Percentiles rank a stretch among this genome's conserved stretches.
Conservation (phyloP, 2,113 vertebrate species). For the Seriola rivoliana region DNA sequence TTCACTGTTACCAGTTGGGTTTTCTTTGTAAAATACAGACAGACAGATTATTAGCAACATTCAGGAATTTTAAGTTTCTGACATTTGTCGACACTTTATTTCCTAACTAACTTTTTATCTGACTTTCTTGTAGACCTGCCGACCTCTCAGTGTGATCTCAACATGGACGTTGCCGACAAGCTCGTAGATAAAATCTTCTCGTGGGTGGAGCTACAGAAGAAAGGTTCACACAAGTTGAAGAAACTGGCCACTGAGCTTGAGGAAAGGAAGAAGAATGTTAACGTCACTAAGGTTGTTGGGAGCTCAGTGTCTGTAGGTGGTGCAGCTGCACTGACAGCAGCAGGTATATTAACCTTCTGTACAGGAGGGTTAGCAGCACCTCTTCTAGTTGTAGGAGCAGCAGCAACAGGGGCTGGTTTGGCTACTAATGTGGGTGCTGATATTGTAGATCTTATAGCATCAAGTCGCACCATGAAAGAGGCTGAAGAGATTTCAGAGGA, state of each 20-base stretch:
- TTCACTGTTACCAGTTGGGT: too few species aligned
- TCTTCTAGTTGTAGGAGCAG: not conserved
- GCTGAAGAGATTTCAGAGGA: too few species aligned
- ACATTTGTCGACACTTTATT: too few species aligned
- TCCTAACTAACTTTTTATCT: too few species aligned
- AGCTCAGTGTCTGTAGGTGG: constrained; percentile 21
- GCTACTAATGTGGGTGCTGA: too few species aligned
- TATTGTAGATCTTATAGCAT: too few species aligned
- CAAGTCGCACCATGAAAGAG: too few species aligned
- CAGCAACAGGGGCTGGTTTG: not conserved
- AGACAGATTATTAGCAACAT: too few species aligned
- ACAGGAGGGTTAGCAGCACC: not conserved
- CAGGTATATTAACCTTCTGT: not conserved
- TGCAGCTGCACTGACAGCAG: not conserved
- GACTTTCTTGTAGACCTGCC: not conserved
- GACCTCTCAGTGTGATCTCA: not conserved
- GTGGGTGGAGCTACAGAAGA: not conserved
- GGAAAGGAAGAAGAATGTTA: not conserved
- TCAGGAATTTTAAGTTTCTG: too few species aligned
- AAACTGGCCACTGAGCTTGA: constrained; percentile 5
- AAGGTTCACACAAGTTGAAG: not conserved
- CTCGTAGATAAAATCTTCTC: not conserved
- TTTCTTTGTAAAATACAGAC: too few species aligned
- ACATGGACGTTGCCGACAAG: not conserved
- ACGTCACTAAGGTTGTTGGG: constrained; percentile 1